These are phyloP conservation scores for Limnothrissa miodon DNA, from an alignment of 2,113 vertebrate genomes.

Conservation along the genomic window DNA sequence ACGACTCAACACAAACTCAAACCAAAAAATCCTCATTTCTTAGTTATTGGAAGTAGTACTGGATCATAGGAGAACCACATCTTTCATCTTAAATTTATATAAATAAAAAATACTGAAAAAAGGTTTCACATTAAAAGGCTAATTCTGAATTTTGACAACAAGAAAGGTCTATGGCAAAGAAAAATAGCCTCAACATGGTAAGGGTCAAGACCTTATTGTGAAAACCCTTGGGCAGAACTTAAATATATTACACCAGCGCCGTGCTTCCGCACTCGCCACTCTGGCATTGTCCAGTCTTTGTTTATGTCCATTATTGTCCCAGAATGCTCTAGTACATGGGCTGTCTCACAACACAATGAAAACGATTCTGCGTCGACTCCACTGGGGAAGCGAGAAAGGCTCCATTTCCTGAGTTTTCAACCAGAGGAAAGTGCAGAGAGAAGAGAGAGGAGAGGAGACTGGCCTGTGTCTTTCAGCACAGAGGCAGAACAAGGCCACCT, in stretches of 20 bases:
- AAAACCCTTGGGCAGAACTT: background rate
- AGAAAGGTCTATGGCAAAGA: background rate
- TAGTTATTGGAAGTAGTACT: background rate
- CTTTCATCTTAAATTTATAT: background rate
- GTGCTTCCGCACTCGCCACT: background rate
- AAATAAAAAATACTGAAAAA: background rate
- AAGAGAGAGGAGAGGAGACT: too few relatives aligned
- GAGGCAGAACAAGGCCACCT: background rate
- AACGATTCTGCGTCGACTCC: background rate
- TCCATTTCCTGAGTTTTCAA: slow-evolving; percentile 3
- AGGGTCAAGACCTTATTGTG: background rate
- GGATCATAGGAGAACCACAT: too few relatives aligned
- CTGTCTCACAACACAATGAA: background rate
- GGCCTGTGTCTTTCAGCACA: background rate
- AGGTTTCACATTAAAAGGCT: background rate
- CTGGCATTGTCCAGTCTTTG: slow-evolving; percentile 11
- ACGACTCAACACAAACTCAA: background rate
- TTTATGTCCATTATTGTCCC: slow-evolving; percentile 11
- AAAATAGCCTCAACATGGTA: background rate
- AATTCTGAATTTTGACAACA: background rate
- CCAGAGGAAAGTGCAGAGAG: slow-evolving; percentile 1
- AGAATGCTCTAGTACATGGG: background rate
- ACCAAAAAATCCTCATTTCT: background rate
- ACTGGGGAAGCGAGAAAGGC: background rate
- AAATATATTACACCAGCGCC: slow-evolving; percentile 1